Evolutionary conservation across 2,888 invertebrate species (phyloP), one percentile per base, ranked within the genome.

Genomic region (Drosophila anomelani): DNA sequence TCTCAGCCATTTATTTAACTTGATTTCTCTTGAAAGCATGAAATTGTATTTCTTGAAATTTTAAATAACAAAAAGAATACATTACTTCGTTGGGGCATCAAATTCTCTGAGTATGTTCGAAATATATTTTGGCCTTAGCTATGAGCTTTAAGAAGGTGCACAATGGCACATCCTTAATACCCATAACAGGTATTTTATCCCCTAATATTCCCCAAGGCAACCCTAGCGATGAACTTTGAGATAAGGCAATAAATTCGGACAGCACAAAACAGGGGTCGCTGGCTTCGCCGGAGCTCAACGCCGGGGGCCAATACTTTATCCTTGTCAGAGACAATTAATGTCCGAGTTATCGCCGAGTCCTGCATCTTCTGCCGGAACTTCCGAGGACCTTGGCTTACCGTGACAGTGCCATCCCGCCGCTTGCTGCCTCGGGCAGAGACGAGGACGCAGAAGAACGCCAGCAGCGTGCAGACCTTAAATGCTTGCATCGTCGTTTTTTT

Each of bases 301-400:
- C 20, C 13, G 10, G n/a, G 23, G 36, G 64, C 57, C 62, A 20
- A 44, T 38, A 38, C 29, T 36, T 23, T 67, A 64, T 67, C 67
- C 54, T 36, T 67, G 54, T 62, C 44, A 56, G 36, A 15, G 61
- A 43, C 61, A 55, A 55, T 44, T 55, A 61, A 61, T 55, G 55
- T 26, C 55, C 15, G 20, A 20, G 46, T 36, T 69, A 43, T 54
- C 55, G 36, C 29, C 29, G n/a, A 36, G 9, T 39, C 32, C 23
- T 17, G n/a, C 46, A 17, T n/a, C 36, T 53, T 46, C 51, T 41
- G 47, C 32, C 15, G 36, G 53, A 34, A 17, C 13, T 34, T 36
- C 47, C 34, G 20, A 13, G 54, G 54, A 34, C 54, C n/a, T 20
- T 60, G 54, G 20, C 81, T 91, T 91, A 92, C 92, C 91, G 90